Percentiles rank a stretch among this genome's conserved stretches.
Conservation (phyloP, 1,140 invertebrate genomes). For the Sitophilus oryzae region DNA sequence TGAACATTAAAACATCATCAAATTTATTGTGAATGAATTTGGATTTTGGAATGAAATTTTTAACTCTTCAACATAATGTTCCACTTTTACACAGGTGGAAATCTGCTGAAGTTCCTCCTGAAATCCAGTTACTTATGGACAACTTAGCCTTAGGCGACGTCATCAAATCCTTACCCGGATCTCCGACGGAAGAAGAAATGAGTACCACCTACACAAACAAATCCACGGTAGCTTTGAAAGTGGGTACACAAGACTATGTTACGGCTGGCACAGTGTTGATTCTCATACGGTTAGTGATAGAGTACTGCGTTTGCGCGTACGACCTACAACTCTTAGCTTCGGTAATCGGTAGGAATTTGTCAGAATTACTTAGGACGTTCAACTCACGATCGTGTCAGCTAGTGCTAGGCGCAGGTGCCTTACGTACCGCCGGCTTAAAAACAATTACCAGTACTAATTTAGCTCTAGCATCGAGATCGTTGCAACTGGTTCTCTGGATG, state of each 20-base stretch:
- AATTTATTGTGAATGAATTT: too few species aligned
- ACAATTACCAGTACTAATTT: constrained; percentile 94
- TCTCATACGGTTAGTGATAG: constrained; percentile 79
- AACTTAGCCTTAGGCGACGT: constrained; percentile 54
- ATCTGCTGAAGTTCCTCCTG: constrained; percentile 80
- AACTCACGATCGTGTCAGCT: constrained; percentile 92
- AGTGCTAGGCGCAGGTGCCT: constrained; percentile 90
- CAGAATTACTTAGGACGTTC: constrained; percentile 83
- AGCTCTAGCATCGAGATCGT: constrained; percentile 82
- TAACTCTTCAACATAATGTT: too few species aligned
- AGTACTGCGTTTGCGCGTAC: constrained; percentile 79
- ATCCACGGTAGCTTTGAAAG: constrained; percentile 53
- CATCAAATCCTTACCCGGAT: constrained; percentile 35
- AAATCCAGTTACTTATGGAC: constrained; percentile 81
- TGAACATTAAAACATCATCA: too few species aligned
- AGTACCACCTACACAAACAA: constrained; percentile 24
- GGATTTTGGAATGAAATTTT: too few species aligned
- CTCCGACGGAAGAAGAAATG: constrained; percentile 28
- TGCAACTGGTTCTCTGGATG: constrained; percentile 74
- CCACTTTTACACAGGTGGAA: constrained; percentile 60
- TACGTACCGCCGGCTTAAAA: constrained; percentile 90
- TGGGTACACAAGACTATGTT: constrained; percentile 77
- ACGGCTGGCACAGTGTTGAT: constrained; percentile 81
- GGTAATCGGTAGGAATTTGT: constrained; percentile 69
- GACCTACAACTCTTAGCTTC: constrained; percentile 60